Percentiles rank a stretch among this genome's conserved stretches.
Conservation (phyloP, 2,888 invertebrate species). For the Drosophila mayaguana region DNA sequence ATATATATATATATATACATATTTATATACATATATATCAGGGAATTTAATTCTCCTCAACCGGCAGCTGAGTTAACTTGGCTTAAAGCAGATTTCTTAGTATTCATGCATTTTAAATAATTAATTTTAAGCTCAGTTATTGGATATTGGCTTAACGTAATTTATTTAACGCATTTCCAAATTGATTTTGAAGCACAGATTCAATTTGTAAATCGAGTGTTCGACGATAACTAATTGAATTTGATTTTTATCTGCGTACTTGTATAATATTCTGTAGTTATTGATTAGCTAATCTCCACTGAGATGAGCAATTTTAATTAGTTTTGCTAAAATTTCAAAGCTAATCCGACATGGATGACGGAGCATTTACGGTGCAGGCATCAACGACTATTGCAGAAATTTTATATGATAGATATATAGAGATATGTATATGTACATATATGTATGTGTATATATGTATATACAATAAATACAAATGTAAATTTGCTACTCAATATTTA, state of each 20-base stretch:
- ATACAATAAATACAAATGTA: neutral
- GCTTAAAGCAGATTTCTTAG: neutral
- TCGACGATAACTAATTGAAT: neutral
- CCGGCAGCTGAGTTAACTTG: neutral
- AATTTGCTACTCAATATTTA: neutral
- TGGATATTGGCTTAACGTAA: neutral
- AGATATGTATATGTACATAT: neutral
- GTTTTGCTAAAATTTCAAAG: neutral
- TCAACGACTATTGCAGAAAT: neutral
- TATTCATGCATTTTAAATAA: neutral
- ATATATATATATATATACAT: neutral
- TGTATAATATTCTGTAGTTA: neutral
- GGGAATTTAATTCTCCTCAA: neutral
- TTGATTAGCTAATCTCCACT: neutral
- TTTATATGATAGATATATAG: no score
- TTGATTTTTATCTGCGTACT: neutral
- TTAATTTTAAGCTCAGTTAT: neutral
- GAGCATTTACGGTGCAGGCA: neutral
- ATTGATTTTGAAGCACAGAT: neutral
- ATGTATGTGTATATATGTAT: neutral
- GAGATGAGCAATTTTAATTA: slow-evolving; percentile 4
- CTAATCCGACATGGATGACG: neutral
- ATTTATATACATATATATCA: no score
- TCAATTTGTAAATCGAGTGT: neutral
- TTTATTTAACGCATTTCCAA: neutral